Evolutionary conservation across 2,113 vertebrate genomes (phyloP).

Genomic region (Tragulus kanchil): DNA sequence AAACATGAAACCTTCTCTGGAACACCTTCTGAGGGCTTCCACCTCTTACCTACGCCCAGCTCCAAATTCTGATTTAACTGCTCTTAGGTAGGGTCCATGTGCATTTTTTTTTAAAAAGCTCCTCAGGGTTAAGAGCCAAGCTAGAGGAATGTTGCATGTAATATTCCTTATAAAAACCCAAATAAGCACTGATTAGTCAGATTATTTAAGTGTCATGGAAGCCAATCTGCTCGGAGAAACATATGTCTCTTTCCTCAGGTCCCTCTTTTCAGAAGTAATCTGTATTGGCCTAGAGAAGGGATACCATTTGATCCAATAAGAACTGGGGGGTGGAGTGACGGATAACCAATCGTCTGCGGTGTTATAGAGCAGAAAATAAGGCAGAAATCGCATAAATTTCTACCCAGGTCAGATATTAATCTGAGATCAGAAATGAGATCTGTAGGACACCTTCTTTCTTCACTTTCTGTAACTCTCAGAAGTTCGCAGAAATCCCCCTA

Average conservation of each 20-base stretch:
- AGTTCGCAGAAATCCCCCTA: background rate
- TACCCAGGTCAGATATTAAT: background rate
- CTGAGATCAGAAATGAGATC: constrained; percentile 35
- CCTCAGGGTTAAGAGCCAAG: background rate
- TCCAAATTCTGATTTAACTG: constrained; percentile 24
- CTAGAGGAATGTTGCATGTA: background rate
- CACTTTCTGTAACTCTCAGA: background rate
- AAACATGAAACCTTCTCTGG: background rate
- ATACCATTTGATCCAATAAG: background rate
- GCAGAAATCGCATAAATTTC: constrained; percentile 34
- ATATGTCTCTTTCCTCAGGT: background rate
- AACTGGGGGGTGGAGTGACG: background rate
- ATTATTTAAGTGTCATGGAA: background rate
- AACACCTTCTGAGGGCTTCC: background rate
- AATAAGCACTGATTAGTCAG: background rate
- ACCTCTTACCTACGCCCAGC: background rate
- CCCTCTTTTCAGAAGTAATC: background rate
- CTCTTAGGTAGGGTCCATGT: background rate
- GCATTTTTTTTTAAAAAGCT: background rate
- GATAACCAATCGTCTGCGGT: background rate
- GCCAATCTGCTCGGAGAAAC: constrained; percentile 3
- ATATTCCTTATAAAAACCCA: constrained; percentile 38
- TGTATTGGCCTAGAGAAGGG: background rate
- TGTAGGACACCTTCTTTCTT: background rate
- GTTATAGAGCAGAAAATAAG: constrained; percentile 60